Evolutionary conservation across 1,140 invertebrate species (phyloP).

Genomic region (Drosophila micromelanica): DNA sequence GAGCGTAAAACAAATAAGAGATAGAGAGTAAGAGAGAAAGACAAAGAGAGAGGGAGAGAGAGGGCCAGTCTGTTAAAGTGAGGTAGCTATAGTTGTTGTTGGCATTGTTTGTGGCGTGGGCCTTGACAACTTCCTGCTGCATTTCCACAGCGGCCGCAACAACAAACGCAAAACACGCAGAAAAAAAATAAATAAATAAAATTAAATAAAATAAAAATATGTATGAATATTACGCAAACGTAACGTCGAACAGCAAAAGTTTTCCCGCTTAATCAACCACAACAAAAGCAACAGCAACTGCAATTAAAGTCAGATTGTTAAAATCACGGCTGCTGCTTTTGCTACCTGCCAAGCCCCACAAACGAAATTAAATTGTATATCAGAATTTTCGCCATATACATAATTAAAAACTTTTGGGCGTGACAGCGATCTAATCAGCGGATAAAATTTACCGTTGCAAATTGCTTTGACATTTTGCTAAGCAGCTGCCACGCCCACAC

Average conservation of each 20-base stretch:
- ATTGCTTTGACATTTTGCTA: conserved; percentile 69
- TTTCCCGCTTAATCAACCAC: conserved; percentile 44
- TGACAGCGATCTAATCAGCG: conserved; percentile 70
- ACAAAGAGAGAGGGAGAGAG: neutral
- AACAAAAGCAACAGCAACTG: conserved; percentile 31
- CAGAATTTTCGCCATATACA: conserved; percentile 53
- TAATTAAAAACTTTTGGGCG: conserved; percentile 72
- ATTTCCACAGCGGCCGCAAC: conserved; percentile 38
- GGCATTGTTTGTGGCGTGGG: conserved; percentile 32
- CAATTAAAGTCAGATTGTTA: conserved; percentile 6
- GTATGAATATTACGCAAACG: conserved; percentile 53
- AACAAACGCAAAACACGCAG: conserved; percentile 19
- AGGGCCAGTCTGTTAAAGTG: neutral
- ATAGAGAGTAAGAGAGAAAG: neutral
- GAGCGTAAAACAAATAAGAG: neutral
- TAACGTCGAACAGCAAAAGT: conserved; percentile 23
- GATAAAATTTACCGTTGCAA: conserved; percentile 58
- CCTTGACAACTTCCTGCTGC: conserved; percentile 56
- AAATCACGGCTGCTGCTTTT: conserved; percentile 22
- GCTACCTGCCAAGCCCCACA: conserved; percentile 24
- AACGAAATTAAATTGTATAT: conserved; percentile 64
- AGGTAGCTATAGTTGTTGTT: neutral
- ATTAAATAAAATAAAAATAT: too few relatives aligned
- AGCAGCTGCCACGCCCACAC: conserved; percentile 14
- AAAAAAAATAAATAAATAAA: neutral